phyloP scores from a whole-genome alignment of 2,113 vertebrate genomes.

The Elaphurus davidianus region DNA sequence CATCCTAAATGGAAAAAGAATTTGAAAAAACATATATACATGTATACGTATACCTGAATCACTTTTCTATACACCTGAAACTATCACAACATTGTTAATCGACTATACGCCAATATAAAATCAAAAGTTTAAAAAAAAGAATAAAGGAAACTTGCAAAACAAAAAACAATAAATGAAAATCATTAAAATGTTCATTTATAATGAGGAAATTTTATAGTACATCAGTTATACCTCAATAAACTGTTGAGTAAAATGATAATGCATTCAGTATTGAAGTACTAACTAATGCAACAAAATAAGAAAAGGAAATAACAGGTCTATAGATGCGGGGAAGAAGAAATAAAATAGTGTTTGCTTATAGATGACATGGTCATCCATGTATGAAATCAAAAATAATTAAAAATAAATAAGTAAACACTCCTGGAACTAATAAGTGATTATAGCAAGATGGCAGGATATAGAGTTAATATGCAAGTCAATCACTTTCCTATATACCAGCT shows the following conservation, averaged over 20 bases:
- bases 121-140: background rate
- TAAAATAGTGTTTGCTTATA: background rate
- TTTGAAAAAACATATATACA: background rate
- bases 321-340: background rate
- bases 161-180: background rate
- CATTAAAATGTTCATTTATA: background rate
- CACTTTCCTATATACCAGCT: background rate
- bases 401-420: background rate
- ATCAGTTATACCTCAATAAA: background rate
- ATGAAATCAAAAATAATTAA: background rate
- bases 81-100: background rate
- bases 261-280: background rate
- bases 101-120: background rate
- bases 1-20: background rate
- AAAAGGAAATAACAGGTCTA: background rate
- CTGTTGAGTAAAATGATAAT: background rate
- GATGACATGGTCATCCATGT: background rate
- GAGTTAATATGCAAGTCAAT: background rate
- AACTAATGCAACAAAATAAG: background rate
- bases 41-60: background rate
- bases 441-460: background rate
- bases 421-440: background rate
- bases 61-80: background rate
- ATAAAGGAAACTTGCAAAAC: background rate
- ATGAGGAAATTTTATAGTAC: background rate